These are phyloP conservation scores for Andrena dorsata DNA, from an alignment of 2,888 invertebrate species.

Conservation along the genomic window DNA sequence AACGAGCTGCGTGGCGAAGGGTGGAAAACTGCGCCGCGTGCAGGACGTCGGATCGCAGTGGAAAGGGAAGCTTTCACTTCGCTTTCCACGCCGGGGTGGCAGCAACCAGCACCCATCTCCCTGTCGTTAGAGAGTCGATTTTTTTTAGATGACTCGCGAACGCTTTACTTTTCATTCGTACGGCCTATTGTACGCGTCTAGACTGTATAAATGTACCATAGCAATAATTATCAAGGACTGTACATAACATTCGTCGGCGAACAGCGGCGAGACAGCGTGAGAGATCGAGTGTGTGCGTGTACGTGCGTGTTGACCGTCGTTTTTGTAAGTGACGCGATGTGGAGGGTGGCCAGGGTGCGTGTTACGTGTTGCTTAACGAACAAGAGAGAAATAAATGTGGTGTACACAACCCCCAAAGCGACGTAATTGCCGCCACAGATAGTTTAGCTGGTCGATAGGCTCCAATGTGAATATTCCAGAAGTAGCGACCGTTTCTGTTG, in stretches of 20 bases:
- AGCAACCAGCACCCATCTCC: conserved; percentile 14
- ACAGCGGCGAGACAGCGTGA: conserved; percentile 16
- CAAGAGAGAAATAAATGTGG: neutral
- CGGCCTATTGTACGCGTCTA: conserved; percentile 62
- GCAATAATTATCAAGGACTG: conserved; percentile 77
- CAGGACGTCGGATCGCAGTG: neutral
- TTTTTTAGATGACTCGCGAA: conserved; percentile 34
- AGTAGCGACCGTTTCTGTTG: neutral
- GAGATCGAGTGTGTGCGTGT: conserved; percentile 10
- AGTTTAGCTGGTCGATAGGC: neutral
- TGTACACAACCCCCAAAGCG: conserved; percentile 28
- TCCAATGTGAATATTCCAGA: conserved; percentile 3
- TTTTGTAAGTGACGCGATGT: conserved; percentile 65
- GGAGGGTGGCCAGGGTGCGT: conserved; percentile 36
- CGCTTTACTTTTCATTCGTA: conserved; percentile 59
- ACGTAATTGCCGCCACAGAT: conserved; percentile 30
- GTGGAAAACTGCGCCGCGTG: neutral
- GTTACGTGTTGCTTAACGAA: conserved; percentile 57
- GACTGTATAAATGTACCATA: conserved; percentile 78
- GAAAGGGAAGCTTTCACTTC: neutral
- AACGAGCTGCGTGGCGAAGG: neutral
- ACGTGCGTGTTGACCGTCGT: conserved; percentile 47
- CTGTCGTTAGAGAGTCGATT: conserved; percentile 15
- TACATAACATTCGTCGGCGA: conserved; percentile 67
- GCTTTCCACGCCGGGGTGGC: neutral